Base-by-base conservation (phyloP, 2,797 vertebrate genomes). In the Aplochiton taeniatus region DNA sequence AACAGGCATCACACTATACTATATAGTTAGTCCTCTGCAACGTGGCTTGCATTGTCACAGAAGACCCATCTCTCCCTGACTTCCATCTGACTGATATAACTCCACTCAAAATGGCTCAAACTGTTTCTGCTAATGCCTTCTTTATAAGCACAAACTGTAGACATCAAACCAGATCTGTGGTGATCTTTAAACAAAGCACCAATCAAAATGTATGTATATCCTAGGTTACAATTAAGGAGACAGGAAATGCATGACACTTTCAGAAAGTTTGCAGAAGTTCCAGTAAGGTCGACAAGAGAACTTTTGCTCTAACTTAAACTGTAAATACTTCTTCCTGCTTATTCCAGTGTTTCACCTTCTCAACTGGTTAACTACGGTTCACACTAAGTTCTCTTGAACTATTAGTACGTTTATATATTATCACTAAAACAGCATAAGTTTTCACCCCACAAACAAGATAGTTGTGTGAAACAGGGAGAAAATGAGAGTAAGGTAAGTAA, bases 381-480 rank as follows among this genome's bases (percentile, higher is more conserved):
- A 2, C 31, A 31, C 31, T 6, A 31, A 31, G 31, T 63, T 72
- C 16, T 61, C 41, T 60, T 45, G 63, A 7, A 20, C 65, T 52
- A 73, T 73, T 79, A 84, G 76, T 82, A 76, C 45, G 73, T 52
- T 81, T 74, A 77, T 52, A 77, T 48, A 66, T 71, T 20, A 62
- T 70, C 51, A 70, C 11, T 20, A 18, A 52, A 51, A 20, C 11
- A 63, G 55, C 54, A 72, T 20, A 11, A 57, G 56, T 54, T 46
- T 55, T 74, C 47, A 65, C 70, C 63, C 74, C 31, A 31, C 31
- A 31, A 6, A 31, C 31, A 31, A 31, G 6, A 31, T 6, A 31
- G 6, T 31, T 31, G 31, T 31, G 3, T 53, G 51, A 51, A 60
- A 58, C 74, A 57, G 62, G 72, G 69, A 72, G 42, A 60, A 47